Conservation (phyloP, 2,888 invertebrate species). For the Parochlus steinenii region DNA sequence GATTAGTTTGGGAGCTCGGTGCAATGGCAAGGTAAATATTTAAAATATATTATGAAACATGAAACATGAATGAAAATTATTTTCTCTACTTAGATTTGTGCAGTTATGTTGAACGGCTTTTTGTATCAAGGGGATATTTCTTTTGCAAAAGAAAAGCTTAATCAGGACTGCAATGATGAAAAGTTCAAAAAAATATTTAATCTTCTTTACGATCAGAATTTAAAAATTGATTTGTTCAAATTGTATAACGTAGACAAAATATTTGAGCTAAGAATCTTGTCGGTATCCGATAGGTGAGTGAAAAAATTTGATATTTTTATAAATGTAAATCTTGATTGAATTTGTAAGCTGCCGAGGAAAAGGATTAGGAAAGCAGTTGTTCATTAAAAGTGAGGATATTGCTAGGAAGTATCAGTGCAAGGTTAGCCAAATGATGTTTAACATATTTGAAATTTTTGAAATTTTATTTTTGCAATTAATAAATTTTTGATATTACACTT, state of each 20-base stretch:
- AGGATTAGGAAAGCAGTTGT: slow-evolving; percentile 56
- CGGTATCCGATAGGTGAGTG: slow-evolving; percentile 54
- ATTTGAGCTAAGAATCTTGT: slow-evolving; percentile 65
- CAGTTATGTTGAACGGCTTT: slow-evolving; percentile 63
- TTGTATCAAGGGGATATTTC: slow-evolving; percentile 54
- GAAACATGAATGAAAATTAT: slow-evolving; percentile 5
- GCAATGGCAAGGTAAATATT: too few species aligned
- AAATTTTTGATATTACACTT: too few species aligned
- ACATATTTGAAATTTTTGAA: neutral
- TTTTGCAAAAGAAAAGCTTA: slow-evolving; percentile 47
- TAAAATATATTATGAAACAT: neutral
- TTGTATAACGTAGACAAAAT: slow-evolving; percentile 49
- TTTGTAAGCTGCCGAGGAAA: slow-evolving; percentile 44
- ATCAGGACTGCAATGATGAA: slow-evolving; percentile 41
- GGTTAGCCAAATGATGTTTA: slow-evolving; percentile 31
- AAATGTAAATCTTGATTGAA: neutral
- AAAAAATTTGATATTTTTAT: too few species aligned
- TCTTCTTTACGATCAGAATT: slow-evolving; percentile 52
- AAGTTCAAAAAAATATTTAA: slow-evolving; percentile 66
- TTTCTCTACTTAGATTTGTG: slow-evolving; percentile 45
- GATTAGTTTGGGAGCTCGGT: too few species aligned
- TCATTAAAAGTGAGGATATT: slow-evolving; percentile 45
- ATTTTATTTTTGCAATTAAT: too few species aligned
- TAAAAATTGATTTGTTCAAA: slow-evolving; percentile 48
- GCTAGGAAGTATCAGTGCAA: slow-evolving; percentile 51